Conservation (phyloP, 1,140 invertebrate species). For the Pseudomyrmex sp. region DNA sequence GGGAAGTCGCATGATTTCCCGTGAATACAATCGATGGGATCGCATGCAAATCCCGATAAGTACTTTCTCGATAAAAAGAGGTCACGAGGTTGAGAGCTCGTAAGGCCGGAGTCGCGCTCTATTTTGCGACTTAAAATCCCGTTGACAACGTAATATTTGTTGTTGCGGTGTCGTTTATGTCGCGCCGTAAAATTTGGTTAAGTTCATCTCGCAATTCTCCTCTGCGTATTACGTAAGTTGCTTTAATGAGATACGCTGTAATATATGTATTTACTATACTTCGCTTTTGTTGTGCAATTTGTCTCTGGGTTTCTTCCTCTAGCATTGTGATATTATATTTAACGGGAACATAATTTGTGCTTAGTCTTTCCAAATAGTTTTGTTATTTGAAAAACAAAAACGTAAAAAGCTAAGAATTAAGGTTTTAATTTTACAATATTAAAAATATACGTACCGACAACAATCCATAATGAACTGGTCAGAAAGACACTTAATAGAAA, state of each 20-base stretch:
- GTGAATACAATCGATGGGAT: conserved; percentile 51
- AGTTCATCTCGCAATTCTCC: neutral
- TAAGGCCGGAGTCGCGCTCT: conserved; percentile 31
- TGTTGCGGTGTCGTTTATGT: no score
- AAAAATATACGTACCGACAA: conserved; percentile 60
- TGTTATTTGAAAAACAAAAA: neutral
- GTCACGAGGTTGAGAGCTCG: conserved; percentile 52
- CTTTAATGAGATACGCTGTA: neutral
- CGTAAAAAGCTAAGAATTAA: neutral
- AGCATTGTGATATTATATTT: no score
- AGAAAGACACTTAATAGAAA: conserved; percentile 58
- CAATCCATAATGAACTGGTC: conserved; percentile 24
- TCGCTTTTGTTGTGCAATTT: neutral
- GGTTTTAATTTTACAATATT: neutral
- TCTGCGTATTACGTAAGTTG: neutral
- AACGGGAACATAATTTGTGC: no score
- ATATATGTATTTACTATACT: neutral
- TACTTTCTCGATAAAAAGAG: conserved; percentile 69
- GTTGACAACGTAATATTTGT: neutral
- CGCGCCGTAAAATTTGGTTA: neutral
- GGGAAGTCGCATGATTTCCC: conserved; percentile 41
- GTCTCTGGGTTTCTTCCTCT: neutral
- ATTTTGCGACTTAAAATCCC: conserved; percentile 45
- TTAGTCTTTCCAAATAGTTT: neutral
- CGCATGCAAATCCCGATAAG: conserved; percentile 48